Conservation (phyloP, 1,140 invertebrate genomes). For the Whitmania pigra region DNA sequence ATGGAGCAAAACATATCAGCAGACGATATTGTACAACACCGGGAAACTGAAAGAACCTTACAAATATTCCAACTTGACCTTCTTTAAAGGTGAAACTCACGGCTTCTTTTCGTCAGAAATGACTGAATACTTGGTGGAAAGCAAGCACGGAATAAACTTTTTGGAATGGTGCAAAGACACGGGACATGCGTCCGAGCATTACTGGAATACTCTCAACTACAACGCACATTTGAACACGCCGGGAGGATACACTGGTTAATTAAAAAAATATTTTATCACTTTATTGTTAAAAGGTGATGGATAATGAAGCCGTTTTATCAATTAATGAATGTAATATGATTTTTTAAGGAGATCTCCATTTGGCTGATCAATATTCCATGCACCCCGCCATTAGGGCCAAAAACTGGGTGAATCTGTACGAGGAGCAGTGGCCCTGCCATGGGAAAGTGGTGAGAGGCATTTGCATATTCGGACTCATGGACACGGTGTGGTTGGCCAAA, state of each 20-base stretch:
- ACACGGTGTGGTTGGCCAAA: constrained; percentile 28
- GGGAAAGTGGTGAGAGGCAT: constrained; percentile 24
- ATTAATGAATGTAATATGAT: not conserved
- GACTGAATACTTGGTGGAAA: constrained; percentile 22
- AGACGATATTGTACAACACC: constrained; percentile 24
- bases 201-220: constrained; percentile 24
- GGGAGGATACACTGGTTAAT: constrained; percentile 22
- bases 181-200: constrained; percentile 24
- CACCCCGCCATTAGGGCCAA: constrained; percentile 22
- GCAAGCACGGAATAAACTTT: constrained; percentile 11
- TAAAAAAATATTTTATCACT: not conserved
- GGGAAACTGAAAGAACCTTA: constrained; percentile 7
- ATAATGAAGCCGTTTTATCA: not conserved
- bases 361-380: constrained; percentile 23
- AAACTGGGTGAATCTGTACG: constrained; percentile 22
- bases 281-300: no score
- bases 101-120: constrained; percentile 22
- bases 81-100: constrained; percentile 24
- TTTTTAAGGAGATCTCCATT: constrained; percentile 19
- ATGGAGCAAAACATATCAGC: constrained; percentile 25
- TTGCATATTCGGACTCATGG: constrained; percentile 25
- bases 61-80: constrained; percentile 16
- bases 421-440: constrained; percentile 7
- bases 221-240: constrained; percentile 19
- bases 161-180: constrained; percentile 23